Evolutionary conservation across 53 echinoderm and acorn worm species (phyloP), one percentile per base, ranked within the genome.

Genomic region (Echinometra lucunter): DNA sequence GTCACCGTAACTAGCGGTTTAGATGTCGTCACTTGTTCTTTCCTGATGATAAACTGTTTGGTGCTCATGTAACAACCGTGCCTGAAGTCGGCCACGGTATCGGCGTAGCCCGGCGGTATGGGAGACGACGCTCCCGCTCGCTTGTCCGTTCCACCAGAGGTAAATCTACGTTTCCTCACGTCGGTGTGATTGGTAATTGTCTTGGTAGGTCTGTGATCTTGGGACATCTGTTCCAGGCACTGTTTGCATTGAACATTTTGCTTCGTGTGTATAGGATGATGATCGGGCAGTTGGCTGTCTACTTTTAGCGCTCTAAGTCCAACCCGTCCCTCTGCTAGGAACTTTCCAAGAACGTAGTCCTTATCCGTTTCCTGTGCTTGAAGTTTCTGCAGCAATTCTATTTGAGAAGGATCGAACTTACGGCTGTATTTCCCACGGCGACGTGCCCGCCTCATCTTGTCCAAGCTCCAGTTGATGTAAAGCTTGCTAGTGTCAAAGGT

Each of bases 21-120:
- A n/a, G 96, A 96, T 16, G 96, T 95, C 0, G 96, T 97, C 17
- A 97, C 89, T 12, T 97, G 96, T 53, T 97, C 97, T 56, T 97
- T 97, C 25, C 95, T 66, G 47, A 97, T 95, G 45, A 97, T 95
- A 91, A 97, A 97, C 37, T 96, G 94, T 25, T 92, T 60, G 6
- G 93, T 95, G 4, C 96, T 95, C 37, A 67, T 83, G 56, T 93
- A 63, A 81, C 97, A 97, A 16, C 89, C 40, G 32, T 95, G 72
- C 37, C 78, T 74, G 85, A 97, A 97, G 66, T 96, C 95, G 1
- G 80, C 1, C 56, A 81, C 58, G 21, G 88, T 91, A 37, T 82
- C 95, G 32, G 95, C 95, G 37, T 74, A 95, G 1, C 91, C 91
- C 10, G 58, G 42, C 21, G 25, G 42, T 18, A 78, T 78, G 42